Evolutionary conservation across 2,888 invertebrate species (phyloP).

Genomic region (Mesochorus sp.): DNA sequence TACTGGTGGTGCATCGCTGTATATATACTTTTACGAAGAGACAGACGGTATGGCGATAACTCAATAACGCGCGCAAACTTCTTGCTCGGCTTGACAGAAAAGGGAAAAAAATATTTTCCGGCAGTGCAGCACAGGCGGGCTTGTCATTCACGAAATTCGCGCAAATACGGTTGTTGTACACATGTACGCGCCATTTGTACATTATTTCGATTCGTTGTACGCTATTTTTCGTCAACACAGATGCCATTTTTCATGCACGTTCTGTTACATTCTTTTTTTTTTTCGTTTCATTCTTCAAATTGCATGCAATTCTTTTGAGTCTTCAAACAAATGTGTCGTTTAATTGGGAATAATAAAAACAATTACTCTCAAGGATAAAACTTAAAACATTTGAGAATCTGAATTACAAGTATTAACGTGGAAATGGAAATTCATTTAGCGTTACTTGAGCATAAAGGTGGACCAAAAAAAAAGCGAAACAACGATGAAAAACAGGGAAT

Average conservation of each 20-base stretch:
- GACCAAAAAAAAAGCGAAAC: constrained; percentile 10
- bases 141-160: constrained; percentile 55
- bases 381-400: no score
- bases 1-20: constrained; percentile 9
- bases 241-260: no score
- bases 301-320: no score
- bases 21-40: constrained; percentile 44
- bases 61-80: constrained; percentile 61
- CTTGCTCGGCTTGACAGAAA: constrained; percentile 54
- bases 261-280: not conserved
- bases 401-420: no score
- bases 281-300: not conserved
- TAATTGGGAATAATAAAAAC: no score
- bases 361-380: no score
- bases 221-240: not conserved
- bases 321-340: no score
- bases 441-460: no score
- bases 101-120: constrained; percentile 58
- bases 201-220: constrained; percentile 18
- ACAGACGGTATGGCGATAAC: constrained; percentile 58
- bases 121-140: constrained; percentile 47
- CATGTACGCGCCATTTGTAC: not conserved
- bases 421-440: no score
- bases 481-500: constrained; percentile 29
- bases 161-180: not conserved